A percentile compares a stretch with the other conserved stretches of the same genome.
Conservation (phyloP, 2,113 vertebrate species). For the Nestor notabilis region DNA sequence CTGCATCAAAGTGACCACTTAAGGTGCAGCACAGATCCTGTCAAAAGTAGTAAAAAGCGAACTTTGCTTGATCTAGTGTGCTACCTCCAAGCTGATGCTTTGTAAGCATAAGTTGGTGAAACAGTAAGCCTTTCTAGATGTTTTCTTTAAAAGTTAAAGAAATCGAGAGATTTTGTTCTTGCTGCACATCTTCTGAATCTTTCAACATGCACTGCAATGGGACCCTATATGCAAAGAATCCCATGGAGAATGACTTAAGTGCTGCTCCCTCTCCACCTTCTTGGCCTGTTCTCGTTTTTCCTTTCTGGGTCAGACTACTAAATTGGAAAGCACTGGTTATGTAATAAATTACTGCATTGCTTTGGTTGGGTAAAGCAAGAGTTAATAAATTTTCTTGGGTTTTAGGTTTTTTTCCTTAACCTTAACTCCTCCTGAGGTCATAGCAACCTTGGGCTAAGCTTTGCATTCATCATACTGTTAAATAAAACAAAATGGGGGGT, state of each 20-base stretch:
- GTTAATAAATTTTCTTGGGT: conserved; percentile 78
- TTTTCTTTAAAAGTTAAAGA: not conserved
- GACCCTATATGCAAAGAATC: not conserved
- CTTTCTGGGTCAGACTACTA: conserved; percentile 74
- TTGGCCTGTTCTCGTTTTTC: conserved; percentile 28
- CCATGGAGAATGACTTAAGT: not conserved
- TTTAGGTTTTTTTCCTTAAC: conserved; percentile 74
- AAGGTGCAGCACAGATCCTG: not conserved
- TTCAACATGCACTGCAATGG: not conserved
- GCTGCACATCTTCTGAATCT: conserved; percentile 68
- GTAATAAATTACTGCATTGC: conserved; percentile 85
- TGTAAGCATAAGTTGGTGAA: not conserved
- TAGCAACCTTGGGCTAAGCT: conserved; percentile 77
- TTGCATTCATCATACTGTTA: conserved; percentile 78
- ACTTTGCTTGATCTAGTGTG: not conserved
- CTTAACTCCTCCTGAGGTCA: conserved; percentile 79
- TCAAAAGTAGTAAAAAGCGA: not conserved
- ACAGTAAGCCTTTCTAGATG: rapidly evolving
- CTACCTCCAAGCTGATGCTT: not conserved
- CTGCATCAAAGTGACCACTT: not conserved
- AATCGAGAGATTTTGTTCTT: not conserved
- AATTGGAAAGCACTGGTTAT: conserved; percentile 81
- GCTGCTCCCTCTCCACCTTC: not conserved
- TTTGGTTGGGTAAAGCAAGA: conserved; percentile 87
- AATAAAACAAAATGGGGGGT: conserved; percentile 67